Evolutionary conservation across 2,888 invertebrate species (phyloP), one percentile per base, ranked within the genome.

Genomic region (Scaptomyza flava): DNA sequence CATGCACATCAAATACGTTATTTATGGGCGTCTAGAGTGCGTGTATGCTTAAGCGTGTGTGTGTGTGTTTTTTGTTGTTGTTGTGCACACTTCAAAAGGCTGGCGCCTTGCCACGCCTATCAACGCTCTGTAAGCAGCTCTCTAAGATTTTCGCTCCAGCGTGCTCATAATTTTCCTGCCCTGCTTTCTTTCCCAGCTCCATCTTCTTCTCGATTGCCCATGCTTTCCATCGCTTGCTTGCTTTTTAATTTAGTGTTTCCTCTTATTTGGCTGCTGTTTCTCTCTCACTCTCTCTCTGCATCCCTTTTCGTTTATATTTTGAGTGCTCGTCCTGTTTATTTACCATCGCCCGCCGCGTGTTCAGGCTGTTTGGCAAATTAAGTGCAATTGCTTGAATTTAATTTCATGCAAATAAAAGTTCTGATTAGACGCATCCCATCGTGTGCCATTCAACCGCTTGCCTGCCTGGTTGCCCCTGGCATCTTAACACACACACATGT

Each of bases 331-430:
- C 73, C 71, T 89, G 87, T 87, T 89, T 89, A 85, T 79, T 89
- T 87, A 72, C 67, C 86, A 77, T 76, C 77, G 66, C 70, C 48
- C 57, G 63, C 60, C 79, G 74, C 69, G 74, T 62, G 76, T 60
- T 76, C 51, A 59, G 71, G 70, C 78, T 89, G 85, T 81, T 87
- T 76, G 74, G 76, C 74, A 89, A 89, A 90, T 90, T 89, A 89
- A 90, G 89, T 90, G 89, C 90, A 90, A 89, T 89, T 90, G 89
- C 89, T 90, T 80, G 90, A 90, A 90, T 89, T 87, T 87, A 90
- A 89, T 89, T 89, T 89, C 89, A 89, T 87, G 90, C 89, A 89
- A 90, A 89, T 90, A 90, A 90, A 89, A 90, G 89, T 89, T 89
- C 90, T 90, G 89, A 85, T 85, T 85, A 85, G 89, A 87, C 82